Evolutionary conservation across 2,797 vertebrate genomes (phyloP).

Genomic region (Uromys caudimaculatus): DNA sequence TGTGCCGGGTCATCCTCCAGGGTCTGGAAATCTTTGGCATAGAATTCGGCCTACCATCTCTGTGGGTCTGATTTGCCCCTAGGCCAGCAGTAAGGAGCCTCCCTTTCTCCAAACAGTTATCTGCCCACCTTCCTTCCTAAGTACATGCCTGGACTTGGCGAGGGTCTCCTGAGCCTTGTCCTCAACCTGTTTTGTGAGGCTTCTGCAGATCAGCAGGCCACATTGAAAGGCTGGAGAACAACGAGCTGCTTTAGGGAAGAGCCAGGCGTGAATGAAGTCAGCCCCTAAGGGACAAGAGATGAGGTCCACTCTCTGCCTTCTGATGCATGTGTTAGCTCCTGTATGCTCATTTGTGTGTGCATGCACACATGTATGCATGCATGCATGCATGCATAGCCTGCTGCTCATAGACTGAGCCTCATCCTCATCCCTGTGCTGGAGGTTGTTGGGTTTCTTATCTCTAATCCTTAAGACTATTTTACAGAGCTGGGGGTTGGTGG

Average conservation of each 20-base stretch:
- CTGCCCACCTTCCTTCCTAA: not conserved
- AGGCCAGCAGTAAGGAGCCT: not conserved
- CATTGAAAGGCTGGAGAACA: too few relatives aligned
- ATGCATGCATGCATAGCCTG: not conserved
- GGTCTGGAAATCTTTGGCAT: not conserved
- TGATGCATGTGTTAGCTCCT: not conserved
- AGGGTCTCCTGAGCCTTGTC: not conserved
- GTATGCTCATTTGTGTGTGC: not conserved
- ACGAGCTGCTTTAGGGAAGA: not conserved
- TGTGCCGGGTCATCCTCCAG: not conserved
- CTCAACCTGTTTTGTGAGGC: accelerated
- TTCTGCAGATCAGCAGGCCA: not conserved
- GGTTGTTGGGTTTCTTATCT: not conserved
- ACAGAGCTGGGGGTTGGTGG: not conserved
- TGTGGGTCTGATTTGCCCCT: not conserved
- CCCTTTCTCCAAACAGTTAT: not conserved
- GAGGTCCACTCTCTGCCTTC: not conserved
- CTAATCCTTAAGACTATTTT: not conserved
- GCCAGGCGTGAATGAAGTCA: not conserved
- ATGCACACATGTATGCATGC: too few relatives aligned
- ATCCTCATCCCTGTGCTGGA: not conserved
- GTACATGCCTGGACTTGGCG: not conserved
- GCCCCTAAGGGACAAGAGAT: not conserved
- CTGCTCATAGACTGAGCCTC: not conserved
- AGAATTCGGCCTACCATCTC: not conserved